Percentiles rank a stretch among this genome's conserved stretches.
Evolutionary conservation across 2,113 vertebrate genomes (phyloP).

Genomic region (Tringa solitaria): DNA sequence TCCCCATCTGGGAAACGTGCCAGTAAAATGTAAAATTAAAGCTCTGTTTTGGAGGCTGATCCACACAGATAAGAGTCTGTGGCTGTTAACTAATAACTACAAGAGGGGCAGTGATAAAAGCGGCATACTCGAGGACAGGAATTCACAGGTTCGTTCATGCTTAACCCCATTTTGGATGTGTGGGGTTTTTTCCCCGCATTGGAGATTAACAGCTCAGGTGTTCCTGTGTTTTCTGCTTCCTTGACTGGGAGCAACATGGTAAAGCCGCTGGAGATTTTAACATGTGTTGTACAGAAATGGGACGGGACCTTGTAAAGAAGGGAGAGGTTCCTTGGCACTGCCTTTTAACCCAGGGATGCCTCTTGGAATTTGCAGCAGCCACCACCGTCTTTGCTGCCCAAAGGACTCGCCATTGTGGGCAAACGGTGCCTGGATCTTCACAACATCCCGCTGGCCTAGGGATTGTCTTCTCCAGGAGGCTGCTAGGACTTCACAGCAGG

Average conservation of each 20-base stretch:
- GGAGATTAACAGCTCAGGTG: neutral
- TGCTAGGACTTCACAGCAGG: neutral
- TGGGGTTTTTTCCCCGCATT: neutral
- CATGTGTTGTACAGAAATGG: accelerated
- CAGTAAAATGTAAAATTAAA: slow-evolving; percentile 60
- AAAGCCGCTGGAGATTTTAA: neutral
- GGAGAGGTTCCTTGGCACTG: neutral
- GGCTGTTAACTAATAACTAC: slow-evolving; percentile 60
- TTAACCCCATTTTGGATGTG: neutral
- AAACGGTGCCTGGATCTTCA: neutral
- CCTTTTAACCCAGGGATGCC: neutral
- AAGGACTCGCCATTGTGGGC: neutral
- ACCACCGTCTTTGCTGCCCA: neutral
- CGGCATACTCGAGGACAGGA: neutral
- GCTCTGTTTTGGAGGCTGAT: slow-evolving; percentile 54
- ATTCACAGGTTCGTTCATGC: slow-evolving; percentile 26
- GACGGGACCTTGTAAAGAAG: neutral
- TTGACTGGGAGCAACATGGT: neutral
- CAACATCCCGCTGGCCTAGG: neutral
- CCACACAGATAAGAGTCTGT: slow-evolving; percentile 39
- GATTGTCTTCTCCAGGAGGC: neutral
- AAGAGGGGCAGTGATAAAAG: slow-evolving; percentile 35
- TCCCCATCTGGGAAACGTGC: slow-evolving; percentile 50
- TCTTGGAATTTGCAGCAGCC: neutral
- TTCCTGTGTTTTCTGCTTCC: neutral